Evolutionary conservation across 2,113 vertebrate species (phyloP).

Genomic region (Scortum barcoo): DNA sequence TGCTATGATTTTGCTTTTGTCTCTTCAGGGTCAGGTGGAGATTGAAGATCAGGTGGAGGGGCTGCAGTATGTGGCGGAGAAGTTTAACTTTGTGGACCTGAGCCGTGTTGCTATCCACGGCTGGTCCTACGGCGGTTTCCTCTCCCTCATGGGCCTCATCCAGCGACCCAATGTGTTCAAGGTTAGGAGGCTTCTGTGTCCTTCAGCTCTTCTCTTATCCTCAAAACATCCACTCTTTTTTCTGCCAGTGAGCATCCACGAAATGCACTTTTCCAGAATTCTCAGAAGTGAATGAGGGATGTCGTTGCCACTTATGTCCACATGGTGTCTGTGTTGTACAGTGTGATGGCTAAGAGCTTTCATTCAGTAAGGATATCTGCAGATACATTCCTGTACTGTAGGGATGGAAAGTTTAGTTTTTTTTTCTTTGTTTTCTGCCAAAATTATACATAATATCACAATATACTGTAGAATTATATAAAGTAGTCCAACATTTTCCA

Average conservation of each 20-base stretch:
- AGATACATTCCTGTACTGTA: not conserved
- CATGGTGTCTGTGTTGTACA: constrained; percentile 70
- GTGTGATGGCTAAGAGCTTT: not conserved
- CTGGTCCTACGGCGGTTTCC: constrained; percentile 97
- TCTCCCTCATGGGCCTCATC: constrained; percentile 98
- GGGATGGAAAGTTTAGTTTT: not conserved
- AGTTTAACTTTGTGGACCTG: constrained; percentile 95
- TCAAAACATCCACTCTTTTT: not conserved
- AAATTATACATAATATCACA: not conserved
- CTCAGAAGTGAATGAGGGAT: not conserved
- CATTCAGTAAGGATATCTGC: not conserved
- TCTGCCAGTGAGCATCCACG: not conserved
- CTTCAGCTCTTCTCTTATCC: not conserved
- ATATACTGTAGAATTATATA: not conserved
- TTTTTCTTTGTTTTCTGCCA: not conserved
- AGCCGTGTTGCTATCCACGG: constrained; percentile 96
- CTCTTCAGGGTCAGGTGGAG: constrained; percentile 93
- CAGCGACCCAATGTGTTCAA: constrained; percentile 95
- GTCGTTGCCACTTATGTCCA: constrained; percentile 57
- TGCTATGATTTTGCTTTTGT: not conserved
- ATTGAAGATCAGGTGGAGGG: constrained; percentile 99
- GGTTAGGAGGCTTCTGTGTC: constrained; percentile 78
- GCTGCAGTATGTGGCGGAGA: constrained; percentile 93
- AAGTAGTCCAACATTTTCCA: not conserved
- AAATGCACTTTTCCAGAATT: no score